Base-by-base conservation (phyloP, 2,888 invertebrate species). In the Phasia obesa region DNA sequence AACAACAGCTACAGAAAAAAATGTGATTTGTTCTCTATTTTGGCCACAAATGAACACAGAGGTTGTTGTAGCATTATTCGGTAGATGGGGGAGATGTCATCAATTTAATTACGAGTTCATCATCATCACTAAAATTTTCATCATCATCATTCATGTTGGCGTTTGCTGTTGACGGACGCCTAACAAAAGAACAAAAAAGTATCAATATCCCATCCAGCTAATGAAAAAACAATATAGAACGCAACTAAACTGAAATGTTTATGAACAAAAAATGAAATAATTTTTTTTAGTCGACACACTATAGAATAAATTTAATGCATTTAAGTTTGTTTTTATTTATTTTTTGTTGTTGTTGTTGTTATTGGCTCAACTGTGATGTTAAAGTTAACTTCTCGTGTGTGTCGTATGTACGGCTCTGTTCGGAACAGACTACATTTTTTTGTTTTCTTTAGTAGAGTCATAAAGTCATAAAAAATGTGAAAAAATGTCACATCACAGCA, bases 61-160 rank as follows among this genome's bases (percentile, higher is more conserved):
- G 21, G 11, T 59, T 57, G 64, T 23, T n/a, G 15, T n/a, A 49
- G 15, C 19, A 49, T 47, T 47, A 17, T 49, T 60, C 49, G 47
- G 25, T 31, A 47, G 42, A 15, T 23, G 76, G 47, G 57, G 59
- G 62, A 79, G 74, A 74, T 78, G 82, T 84, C 83, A 84, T 78
- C 85, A 79, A 83, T 84, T 81, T 85, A 83, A 81, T 80, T 84
- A 70, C 81, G 69, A 79, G 84, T 83, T 81, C 69, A 84, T 76
- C 62, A 70, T 60, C 44, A 53, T 49, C 27, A 9, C 49, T 31
- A 19, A 53, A 38, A 49, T 62, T n/a, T 1, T 55, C 51, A 25
- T 69, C 42, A 65, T 31, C 51, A 60, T 70, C 47, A 57, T 55
- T 62, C 23, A 25, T 25, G 21, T 57, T 65, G 23, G 3, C 19